Evolutionary conservation across 2,797 vertebrate species (phyloP), one percentile per base, ranked within the genome.

Genomic region (Thripadectes ignobilis): DNA sequence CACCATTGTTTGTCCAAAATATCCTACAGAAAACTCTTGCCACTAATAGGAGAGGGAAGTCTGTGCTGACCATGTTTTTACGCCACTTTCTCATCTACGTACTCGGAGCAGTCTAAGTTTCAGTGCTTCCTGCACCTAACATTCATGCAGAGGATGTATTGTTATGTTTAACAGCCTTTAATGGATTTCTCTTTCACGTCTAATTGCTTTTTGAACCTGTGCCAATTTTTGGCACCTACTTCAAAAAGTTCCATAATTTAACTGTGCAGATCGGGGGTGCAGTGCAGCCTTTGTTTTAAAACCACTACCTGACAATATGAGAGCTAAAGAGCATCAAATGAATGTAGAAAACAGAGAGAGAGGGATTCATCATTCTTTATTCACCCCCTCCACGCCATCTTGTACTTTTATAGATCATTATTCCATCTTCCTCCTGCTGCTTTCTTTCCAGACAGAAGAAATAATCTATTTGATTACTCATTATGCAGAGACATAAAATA

Each of bases 101-200:
- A 63, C 85, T 85, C 23, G 1, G 36, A 88, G 88, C 77, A 87
- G 92, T 93, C 78, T 29, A 59, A 84, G 48, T 88, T 97, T 95
- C 88, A 96, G 85, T 94, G 94, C 95, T 97, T 96, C 96, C 94
- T 96, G 92, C 77, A 57, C 43, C 78, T 46, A 71, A 87, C 89
- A 36, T 91, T 82, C 90, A 76, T 19, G 77, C 85, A 94, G 90
- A 95, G 94, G 94, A 97, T 96, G 96, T 57, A 97, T 94, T 95
- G 93, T 94, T 92, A 95, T 66, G 88, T 95, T 95, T 94, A 97
- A 96, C 90, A 96, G 93, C 96, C 95, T 88, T 82, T 97, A 95
- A 95, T 97, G 96, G 96, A 84, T 96, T 95, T 78, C 86, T 92
- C 69, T 90, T 95, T 90, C 90, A 85, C 36, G 3, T 93, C 88